phyloP scores from a whole-genome alignment of 2,113 vertebrate species.

The Coptodon rendalli region DNA sequence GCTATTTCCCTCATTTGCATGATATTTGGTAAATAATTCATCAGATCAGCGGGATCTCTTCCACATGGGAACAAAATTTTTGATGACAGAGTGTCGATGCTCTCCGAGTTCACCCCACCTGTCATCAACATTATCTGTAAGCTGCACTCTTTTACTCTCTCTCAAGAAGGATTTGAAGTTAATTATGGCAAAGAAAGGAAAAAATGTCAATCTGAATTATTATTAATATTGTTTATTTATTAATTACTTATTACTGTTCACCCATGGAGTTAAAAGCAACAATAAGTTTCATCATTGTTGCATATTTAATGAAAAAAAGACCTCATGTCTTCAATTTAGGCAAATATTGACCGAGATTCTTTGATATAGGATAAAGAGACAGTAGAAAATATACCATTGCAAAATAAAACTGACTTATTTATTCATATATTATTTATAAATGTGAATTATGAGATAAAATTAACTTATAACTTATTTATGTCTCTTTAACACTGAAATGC shows the following conservation, averaged over 20 bases:
- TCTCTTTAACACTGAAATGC: rapidly evolving
- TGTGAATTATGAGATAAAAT: background rate
- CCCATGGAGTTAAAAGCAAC: background rate
- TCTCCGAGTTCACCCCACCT: background rate
- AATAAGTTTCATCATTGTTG: background rate
- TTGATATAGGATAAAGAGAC: background rate
- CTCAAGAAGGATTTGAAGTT: background rate
- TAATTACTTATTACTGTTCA: background rate
- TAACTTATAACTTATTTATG: background rate
- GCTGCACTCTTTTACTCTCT: background rate
- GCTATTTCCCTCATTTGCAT: constrained; percentile 23
- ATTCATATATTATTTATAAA: background rate
- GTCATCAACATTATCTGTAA: background rate
- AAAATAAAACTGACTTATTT: background rate
- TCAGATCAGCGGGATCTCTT: background rate
- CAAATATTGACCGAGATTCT: background rate
- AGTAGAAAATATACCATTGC: background rate
- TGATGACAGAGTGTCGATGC: constrained; percentile 16
- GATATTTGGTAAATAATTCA: constrained; percentile 52
- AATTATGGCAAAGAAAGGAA: background rate
- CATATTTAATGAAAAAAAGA: background rate
- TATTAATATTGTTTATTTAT: background rate
- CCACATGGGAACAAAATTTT: background rate
- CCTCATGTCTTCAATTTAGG: rapidly evolving
- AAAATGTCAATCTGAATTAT: background rate